Evolutionary conservation across 2,888 invertebrate genomes (phyloP).

Genomic region (Diloba caeruleocephala): DNA sequence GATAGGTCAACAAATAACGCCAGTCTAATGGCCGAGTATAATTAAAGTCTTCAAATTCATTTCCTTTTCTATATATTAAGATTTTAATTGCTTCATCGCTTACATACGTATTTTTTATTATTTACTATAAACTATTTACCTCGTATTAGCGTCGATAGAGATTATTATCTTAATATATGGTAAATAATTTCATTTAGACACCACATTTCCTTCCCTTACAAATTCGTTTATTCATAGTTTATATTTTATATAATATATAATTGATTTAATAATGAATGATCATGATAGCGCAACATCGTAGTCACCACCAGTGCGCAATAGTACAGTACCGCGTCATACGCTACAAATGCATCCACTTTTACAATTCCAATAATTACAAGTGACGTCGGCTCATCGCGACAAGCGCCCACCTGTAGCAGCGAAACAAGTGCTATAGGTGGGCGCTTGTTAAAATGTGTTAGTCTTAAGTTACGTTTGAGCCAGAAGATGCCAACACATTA

Average conservation of each 20-base stretch:
- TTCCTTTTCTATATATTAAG: too few species aligned
- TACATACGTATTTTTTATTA: not conserved
- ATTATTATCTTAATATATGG: conserved; percentile 25
- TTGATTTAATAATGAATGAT: not conserved
- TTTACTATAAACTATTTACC: conserved; percentile 8
- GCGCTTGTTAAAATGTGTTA: too few species aligned
- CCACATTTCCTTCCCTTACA: conserved; percentile 15
- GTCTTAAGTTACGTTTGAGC: not conserved
- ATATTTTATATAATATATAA: conserved; percentile 13
- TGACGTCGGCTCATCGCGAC: not conserved
- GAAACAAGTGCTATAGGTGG: too few species aligned
- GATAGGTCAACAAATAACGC: conserved; percentile 12
- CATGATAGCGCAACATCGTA: too few species aligned
- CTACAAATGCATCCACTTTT: conserved; percentile 26
- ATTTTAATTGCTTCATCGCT: conserved; percentile 6
- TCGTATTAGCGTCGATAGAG: conserved; percentile 17
- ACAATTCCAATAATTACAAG: not conserved
- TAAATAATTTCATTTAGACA: conserved; percentile 23
- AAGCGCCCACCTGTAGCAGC: too few species aligned
- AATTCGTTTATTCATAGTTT: conserved; percentile 22
- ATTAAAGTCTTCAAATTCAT: too few species aligned
- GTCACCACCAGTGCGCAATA: not conserved
- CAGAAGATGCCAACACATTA: not conserved
- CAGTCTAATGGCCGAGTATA: conserved; percentile 4
- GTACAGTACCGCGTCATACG: not conserved